phyloP scores from a whole-genome alignment of 2,888 invertebrate species.

The Nomada hirtipes region DNA sequence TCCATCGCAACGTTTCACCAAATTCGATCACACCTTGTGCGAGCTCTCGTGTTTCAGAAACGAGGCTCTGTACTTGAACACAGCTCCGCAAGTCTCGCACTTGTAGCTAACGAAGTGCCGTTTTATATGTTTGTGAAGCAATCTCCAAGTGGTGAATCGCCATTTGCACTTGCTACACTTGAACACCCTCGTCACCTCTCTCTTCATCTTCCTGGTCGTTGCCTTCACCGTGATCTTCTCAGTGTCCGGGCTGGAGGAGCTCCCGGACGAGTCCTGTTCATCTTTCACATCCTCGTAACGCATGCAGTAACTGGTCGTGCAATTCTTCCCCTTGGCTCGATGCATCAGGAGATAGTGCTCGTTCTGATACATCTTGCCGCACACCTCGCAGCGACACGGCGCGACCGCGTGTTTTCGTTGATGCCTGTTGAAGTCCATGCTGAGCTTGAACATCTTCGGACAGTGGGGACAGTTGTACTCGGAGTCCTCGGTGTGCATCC shows the following conservation, averaged over 20 bases:
- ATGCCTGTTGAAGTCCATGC: conserved; percentile 9
- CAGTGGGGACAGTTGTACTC: conserved; percentile 29
- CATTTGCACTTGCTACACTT: conserved; percentile 42
- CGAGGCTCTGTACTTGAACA: conserved; percentile 42
- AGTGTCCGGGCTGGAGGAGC: background rate
- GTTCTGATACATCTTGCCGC: conserved; percentile 21
- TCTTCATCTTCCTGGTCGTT: background rate
- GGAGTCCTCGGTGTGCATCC: conserved; percentile 15
- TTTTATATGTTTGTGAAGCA: conserved; percentile 27
- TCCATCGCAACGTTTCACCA: background rate
- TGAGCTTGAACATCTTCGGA: conserved; percentile 18
- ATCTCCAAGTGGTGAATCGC: conserved; percentile 1
- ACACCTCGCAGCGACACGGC: conserved; percentile 14
- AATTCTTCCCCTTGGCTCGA: background rate
- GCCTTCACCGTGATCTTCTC: background rate
- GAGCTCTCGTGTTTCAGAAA: conserved; percentile 38
- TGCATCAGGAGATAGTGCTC: conserved; percentile 21
- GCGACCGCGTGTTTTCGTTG: background rate
- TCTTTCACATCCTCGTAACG: background rate
- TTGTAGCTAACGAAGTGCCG: conserved; percentile 19
- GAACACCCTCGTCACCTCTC: background rate
- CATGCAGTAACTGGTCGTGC: background rate
- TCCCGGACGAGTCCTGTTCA: background rate
- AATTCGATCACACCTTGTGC: conserved; percentile 9
- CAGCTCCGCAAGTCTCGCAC: conserved; percentile 25